phyloP scores from a whole-genome alignment of 2,113 vertebrate species.

The Antigone vipio region DNA sequence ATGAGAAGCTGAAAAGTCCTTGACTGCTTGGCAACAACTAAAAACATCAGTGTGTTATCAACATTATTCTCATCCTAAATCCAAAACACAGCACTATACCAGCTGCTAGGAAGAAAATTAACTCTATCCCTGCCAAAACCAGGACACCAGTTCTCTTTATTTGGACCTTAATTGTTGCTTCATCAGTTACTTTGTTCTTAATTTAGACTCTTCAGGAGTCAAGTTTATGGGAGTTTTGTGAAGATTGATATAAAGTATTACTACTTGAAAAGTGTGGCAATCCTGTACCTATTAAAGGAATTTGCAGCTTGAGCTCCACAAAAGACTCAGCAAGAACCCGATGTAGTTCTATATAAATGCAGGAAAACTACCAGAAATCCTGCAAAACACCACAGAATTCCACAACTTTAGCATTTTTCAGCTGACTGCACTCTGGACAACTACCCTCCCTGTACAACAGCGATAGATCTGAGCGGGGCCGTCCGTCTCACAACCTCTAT shows the following conservation, averaged over 20 bases:
- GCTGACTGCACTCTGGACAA: slow-evolving; percentile 1
- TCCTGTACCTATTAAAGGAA: background rate
- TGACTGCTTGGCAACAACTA: no score
- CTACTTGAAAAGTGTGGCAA: background rate
- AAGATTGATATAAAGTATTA: background rate
- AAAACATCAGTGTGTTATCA: no score
- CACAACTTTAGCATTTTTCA: slow-evolving; percentile 11
- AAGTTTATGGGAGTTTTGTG: background rate
- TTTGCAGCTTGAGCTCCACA: background rate
- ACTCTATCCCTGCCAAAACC: no score
- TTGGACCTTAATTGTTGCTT: background rate
- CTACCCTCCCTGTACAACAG: background rate
- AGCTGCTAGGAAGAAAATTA: no score
- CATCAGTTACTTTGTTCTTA: background rate
- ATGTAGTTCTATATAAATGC: background rate
- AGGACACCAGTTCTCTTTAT: background rate
- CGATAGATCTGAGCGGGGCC: background rate
- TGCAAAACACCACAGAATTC: background rate
- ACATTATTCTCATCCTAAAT: no score
- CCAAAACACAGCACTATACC: no score
- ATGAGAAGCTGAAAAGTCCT: no score
- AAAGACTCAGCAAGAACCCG: background rate
- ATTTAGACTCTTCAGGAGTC: background rate
- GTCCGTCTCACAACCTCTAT: background rate
- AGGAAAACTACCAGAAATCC: background rate